Evolutionary conservation across 2,113 vertebrate genomes (phyloP).

Genomic region (Cebidichthys violaceus): DNA sequence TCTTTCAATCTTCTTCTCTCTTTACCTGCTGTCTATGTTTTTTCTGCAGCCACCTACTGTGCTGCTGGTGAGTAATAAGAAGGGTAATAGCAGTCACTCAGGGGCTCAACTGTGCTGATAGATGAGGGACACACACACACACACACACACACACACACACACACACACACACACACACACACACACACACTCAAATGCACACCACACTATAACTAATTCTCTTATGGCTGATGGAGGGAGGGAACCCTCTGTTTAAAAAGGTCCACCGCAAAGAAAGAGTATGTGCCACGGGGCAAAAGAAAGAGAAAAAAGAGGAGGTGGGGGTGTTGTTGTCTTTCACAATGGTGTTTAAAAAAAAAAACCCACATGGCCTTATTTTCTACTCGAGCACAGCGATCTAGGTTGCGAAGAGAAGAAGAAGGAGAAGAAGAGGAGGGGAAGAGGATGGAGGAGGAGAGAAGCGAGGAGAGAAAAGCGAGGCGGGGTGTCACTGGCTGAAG

Average conservation of each 20-base stretch:
- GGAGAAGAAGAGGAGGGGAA: neutral
- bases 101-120: slow-evolving; percentile 59
- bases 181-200: slow-evolving; percentile 33
- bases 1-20: slow-evolving; percentile 10
- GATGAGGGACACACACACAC: slow-evolving; percentile 61
- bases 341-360: slow-evolving; percentile 48
- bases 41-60: slow-evolving; percentile 47
- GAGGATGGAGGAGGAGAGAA: neutral
- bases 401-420: slow-evolving; percentile 17
- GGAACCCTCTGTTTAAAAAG: slow-evolving; percentile 43
- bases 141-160: slow-evolving; percentile 30
- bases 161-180: slow-evolving; percentile 31
- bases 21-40: slow-evolving; percentile 56
- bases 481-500: slow-evolving; percentile 30
- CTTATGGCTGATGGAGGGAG: slow-evolving; percentile 48
- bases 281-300: slow-evolving; percentile 39
- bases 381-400: slow-evolving; percentile 11
- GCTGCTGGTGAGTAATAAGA: slow-evolving; percentile 43
- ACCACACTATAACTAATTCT: slow-evolving; percentile 72
- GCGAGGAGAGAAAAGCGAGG: neutral
- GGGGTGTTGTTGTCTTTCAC: slow-evolving; percentile 39
- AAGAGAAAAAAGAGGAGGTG: slow-evolving; percentile 32
- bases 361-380: slow-evolving; percentile 60
- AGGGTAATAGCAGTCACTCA: slow-evolving; percentile 62
- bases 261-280: slow-evolving; percentile 36